These are phyloP conservation scores for Athalia rosae DNA, from an alignment of 2,888 invertebrate species.

Conservation along the genomic window DNA sequence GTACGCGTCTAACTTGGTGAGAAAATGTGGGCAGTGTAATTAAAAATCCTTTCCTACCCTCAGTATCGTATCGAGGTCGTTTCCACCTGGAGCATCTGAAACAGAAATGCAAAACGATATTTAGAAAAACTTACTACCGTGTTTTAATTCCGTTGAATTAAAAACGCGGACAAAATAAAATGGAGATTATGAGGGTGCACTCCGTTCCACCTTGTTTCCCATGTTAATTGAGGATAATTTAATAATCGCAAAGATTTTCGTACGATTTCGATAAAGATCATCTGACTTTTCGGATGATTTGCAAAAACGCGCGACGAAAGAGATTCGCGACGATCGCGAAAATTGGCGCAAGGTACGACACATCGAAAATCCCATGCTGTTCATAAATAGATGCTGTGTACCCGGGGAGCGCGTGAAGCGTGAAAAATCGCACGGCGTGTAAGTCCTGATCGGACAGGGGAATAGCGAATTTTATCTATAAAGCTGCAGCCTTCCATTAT, in stretches of 20 bases:
- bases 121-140: too few relatives aligned
- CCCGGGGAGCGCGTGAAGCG: neutral
- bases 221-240: too few relatives aligned
- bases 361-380: neutral
- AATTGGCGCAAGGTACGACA: neutral
- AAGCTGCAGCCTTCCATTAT: neutral
- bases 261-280: too few relatives aligned
- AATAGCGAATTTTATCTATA: neutral
- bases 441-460: neutral
- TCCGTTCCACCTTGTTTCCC: too few relatives aligned
- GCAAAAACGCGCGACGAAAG: neutral
- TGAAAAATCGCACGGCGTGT: neutral
- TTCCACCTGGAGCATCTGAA: conserved; percentile 37
- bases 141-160: too few relatives aligned
- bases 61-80: conserved; percentile 27
- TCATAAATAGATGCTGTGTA: neutral
- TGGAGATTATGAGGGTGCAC: too few relatives aligned
- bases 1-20: too few relatives aligned
- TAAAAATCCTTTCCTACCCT: conserved; percentile 11
- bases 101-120: conserved; percentile 7
- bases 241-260: too few relatives aligned
- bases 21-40: neutral
- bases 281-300: too few relatives aligned
- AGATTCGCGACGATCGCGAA: neutral
- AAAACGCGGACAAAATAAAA: too few relatives aligned